These are phyloP conservation scores for Sorex araneus DNA, from an alignment of 2,113 vertebrate genomes.

Conservation along the genomic window DNA sequence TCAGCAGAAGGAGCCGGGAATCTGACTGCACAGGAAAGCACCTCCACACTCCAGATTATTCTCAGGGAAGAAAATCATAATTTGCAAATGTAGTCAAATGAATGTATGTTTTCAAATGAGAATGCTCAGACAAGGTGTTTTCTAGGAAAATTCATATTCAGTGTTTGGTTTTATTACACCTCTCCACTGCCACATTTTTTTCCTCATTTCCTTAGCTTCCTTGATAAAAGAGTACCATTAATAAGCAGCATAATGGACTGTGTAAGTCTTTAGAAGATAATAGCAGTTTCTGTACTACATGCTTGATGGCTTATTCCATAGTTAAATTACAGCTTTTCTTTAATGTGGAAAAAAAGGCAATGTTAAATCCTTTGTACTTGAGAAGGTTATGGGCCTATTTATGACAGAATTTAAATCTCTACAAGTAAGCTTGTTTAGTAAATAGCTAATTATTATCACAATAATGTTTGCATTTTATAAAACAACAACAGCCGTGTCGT, in stretches of 20 bases:
- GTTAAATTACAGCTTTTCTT: slow-evolving; percentile 32
- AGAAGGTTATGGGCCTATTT: not conserved
- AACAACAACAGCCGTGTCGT: not conserved
- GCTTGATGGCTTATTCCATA: not conserved
- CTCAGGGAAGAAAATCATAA: not conserved
- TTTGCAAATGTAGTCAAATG: slow-evolving; percentile 61
- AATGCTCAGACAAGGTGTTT: slow-evolving; percentile 31
- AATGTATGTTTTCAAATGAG: slow-evolving; percentile 40
- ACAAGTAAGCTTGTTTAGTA: not conserved
- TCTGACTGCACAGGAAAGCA: slow-evolving; percentile 57
- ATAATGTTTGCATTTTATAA: not conserved
- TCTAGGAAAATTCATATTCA: not conserved
- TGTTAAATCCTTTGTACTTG: not conserved
- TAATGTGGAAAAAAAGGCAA: not conserved
- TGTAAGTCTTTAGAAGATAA: not conserved
- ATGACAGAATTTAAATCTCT: not conserved
- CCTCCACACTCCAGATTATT: slow-evolving; percentile 49
- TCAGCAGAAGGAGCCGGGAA: slow-evolving; percentile 66
- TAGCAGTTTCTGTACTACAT: not conserved
- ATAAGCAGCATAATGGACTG: not conserved
- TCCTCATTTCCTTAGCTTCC: not conserved
- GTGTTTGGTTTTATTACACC: not conserved
- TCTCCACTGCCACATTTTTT: not conserved
- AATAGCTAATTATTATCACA: not conserved
- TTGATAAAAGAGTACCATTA: not conserved